phyloP scores from a whole-genome alignment of 2,113 vertebrate genomes.

The Montifringilla adamsi region DNA sequence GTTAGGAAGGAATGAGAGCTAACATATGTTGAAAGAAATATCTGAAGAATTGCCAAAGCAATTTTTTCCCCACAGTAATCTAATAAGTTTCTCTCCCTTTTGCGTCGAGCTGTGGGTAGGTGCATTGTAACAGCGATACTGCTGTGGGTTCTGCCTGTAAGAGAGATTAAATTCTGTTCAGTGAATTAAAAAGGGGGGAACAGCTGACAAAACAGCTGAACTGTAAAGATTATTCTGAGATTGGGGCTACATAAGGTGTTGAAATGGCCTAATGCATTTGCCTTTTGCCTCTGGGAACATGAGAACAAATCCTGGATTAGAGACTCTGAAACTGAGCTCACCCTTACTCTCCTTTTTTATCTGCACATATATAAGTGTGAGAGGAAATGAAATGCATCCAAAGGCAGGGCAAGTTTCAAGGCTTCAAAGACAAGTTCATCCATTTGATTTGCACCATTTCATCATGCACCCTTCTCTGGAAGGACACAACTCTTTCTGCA shows the following conservation, averaged over 20 bases:
- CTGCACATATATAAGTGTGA: fast-evolving
- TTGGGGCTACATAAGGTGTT: background rate
- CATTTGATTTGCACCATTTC: background rate
- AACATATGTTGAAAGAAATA: constrained; percentile 7
- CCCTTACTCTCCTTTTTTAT: background rate
- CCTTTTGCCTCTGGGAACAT: constrained; percentile 32
- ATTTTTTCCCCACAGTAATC: constrained; percentile 11
- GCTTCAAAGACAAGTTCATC: background rate
- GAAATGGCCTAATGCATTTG: constrained; percentile 33
- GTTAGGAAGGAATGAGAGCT: background rate
- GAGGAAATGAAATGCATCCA: background rate
- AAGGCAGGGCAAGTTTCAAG: background rate
- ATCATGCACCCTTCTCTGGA: background rate
- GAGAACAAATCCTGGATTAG: constrained; percentile 50
- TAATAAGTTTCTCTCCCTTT: constrained; percentile 4
- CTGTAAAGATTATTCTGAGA: constrained; percentile 46
- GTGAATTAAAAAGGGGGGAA: constrained; percentile 17
- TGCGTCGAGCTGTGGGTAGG: background rate
- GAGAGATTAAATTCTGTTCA: constrained; percentile 15
- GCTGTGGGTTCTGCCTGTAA: background rate
- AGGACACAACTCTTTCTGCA: background rate
- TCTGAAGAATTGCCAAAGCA: background rate
- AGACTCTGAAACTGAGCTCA: constrained; percentile 1
- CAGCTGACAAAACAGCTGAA: constrained; percentile 47
- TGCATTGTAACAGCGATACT: background rate